Evolutionary conservation across 2,113 vertebrate genomes (phyloP), one percentile per base, ranked within the genome.

Genomic region (Phalacrocorax pelagicus): DNA sequence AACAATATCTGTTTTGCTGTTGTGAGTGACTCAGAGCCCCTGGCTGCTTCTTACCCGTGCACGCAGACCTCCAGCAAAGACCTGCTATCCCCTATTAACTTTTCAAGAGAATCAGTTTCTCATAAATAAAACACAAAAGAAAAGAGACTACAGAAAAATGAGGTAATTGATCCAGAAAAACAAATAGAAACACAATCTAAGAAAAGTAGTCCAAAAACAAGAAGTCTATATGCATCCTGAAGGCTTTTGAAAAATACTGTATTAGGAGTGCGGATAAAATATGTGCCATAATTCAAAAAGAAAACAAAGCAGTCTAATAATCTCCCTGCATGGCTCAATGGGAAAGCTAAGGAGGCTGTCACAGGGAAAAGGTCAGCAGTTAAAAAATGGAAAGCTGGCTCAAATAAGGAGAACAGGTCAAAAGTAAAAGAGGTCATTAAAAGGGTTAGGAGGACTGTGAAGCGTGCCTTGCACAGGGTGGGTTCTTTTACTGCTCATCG

Each of bases 241-340:
- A 84, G 11, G 7, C 38, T 79, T 94, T 84, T 67, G 42, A 90
- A 84, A 94, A 81, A 47, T 55, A 51, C 8, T 81, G 13, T 67
- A 19, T 67, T 71, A 72, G 18, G 17, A 71, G 16, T 26, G 6
- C 7, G 19, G 57, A 47, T n/a, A 87, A 84, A 94, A 89, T 81
- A 81, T 30, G 23, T 69, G 26, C 6, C 34, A 79, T 75, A 91
- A 89, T 87, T 91, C 86, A 59, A 81, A 89, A 81, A 77, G 61
- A 87, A 96, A 94, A 95, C 27, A 94, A 96, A 89, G 27, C 20
- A 80, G 30, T 81, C 27, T 88, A 86, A 81, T 88, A 93, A 90
- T 42, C 10, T 29, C 19, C 5, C 49, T 82, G 29, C 32, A 19
- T 63, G 70, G 73, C 47, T 94, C 40, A 79, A 58, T 0, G 1